phyloP scores from a whole-genome alignment of 2,113 vertebrate genomes.

The Xyrauchen texanus region DNA sequence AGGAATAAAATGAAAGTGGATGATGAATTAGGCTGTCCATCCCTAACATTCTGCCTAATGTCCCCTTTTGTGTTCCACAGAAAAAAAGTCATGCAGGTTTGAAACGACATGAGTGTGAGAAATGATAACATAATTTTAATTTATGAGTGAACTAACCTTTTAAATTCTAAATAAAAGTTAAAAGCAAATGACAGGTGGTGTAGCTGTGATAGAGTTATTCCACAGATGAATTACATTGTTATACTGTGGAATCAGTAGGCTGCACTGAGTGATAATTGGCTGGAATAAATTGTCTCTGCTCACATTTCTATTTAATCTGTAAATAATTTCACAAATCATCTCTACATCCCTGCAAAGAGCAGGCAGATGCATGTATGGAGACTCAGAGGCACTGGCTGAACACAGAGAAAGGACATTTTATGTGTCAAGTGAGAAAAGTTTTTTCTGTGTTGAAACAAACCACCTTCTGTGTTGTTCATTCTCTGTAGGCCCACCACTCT shows the following conservation, averaged over 20 bases:
- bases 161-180: neutral
- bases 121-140: too few species aligned
- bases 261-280: slow-evolving; percentile 40
- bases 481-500: slow-evolving; percentile 17
- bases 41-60: too few species aligned
- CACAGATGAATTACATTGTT: slow-evolving; percentile 32
- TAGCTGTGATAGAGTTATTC: slow-evolving; percentile 18
- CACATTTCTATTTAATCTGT: slow-evolving; percentile 72
- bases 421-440: slow-evolving; percentile 11
- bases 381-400: slow-evolving; percentile 66
- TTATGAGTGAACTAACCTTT: slow-evolving; percentile 5
- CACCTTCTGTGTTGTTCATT: slow-evolving; percentile 22
- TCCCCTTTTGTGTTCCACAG: too few species aligned
- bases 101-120: too few species aligned
- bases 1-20: too few species aligned
- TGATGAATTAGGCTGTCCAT: too few species aligned
- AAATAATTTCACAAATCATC: slow-evolving; percentile 73
- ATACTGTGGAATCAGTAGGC: slow-evolving; percentile 30
- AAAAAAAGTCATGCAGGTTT: too few species aligned
- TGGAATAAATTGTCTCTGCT: slow-evolving; percentile 61
- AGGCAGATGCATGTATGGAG: slow-evolving; percentile 66
- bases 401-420: slow-evolving; percentile 54
- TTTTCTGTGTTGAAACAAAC: neutral
- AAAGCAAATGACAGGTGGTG: slow-evolving; percentile 8
- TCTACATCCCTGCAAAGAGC: slow-evolving; percentile 78